A percentile compares a stretch with the other conserved stretches of the same genome.
phyloP scores from a whole-genome alignment of 1,140 invertebrate genomes.

The Caenorhabditis remanei region DNA sequence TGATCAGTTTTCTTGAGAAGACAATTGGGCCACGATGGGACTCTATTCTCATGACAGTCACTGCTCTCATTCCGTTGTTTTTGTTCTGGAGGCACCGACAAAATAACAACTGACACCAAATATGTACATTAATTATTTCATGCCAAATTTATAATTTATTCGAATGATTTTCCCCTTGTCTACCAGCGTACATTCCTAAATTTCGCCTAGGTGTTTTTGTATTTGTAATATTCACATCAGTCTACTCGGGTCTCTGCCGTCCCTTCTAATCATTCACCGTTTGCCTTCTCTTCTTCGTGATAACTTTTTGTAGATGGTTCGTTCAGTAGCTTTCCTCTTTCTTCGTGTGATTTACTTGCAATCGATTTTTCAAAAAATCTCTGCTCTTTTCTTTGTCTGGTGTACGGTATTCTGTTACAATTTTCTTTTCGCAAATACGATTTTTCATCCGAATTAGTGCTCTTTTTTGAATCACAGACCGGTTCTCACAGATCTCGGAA shows the following conservation, averaged over 20 bases:
- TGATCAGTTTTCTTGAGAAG: conserved; percentile 47
- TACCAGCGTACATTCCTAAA: neutral
- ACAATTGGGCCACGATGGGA: conserved; percentile 54
- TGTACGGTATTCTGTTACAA: neutral
- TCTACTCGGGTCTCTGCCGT: conserved; percentile 17
- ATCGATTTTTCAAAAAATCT: neutral
- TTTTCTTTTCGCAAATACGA: neutral
- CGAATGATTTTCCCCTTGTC: neutral
- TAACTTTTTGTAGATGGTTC: neutral
- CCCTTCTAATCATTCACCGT: conserved; percentile 31
- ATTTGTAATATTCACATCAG: conserved; percentile 36
- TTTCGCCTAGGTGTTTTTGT: neutral
- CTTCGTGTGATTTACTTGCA: conserved; percentile 38
- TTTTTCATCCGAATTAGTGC: neutral
- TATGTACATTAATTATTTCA: neutral
- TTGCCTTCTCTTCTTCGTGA: conserved; percentile 19
- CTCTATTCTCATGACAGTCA: conserved; percentile 18
- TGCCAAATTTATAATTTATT: conserved; percentile 39
- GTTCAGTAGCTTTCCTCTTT: conserved; percentile 11
- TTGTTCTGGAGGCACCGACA: conserved; percentile 32
- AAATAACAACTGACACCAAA: neutral
- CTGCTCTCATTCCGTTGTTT: conserved; percentile 2
- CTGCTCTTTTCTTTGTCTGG: neutral
- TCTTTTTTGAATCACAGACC: neutral
- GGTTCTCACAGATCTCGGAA: neutral